Conservation (phyloP, 2,888 invertebrate species). For the Keiferia lycopersicella region DNA sequence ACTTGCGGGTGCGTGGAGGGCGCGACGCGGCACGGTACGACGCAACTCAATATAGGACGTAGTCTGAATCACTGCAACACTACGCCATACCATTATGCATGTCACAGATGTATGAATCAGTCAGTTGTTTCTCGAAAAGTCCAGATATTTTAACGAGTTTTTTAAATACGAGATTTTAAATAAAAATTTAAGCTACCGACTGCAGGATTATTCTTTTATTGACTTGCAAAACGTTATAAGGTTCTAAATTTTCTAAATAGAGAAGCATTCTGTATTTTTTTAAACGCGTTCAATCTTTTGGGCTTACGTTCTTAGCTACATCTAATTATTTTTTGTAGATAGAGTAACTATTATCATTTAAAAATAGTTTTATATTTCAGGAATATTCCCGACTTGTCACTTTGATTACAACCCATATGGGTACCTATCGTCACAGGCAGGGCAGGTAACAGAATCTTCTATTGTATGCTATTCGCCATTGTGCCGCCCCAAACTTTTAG, state of each 20-base stretch:
- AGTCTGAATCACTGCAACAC: conserved; percentile 54
- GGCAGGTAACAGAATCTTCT: conserved; percentile 74
- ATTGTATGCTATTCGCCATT: conserved; percentile 77
- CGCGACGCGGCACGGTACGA: conserved; percentile 31
- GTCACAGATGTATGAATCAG: not conserved
- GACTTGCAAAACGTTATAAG: too few species aligned
- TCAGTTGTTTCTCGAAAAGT: conserved; percentile 1
- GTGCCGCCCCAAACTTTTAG: conserved; percentile 70
- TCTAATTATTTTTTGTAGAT: too few species aligned
- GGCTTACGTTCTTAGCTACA: too few species aligned
- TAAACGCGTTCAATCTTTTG: too few species aligned
- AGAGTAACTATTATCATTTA: too few species aligned
- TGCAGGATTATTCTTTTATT: too few species aligned
- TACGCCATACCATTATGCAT: conserved; percentile 52
- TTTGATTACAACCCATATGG: not conserved
- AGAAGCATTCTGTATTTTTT: too few species aligned
- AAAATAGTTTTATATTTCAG: too few species aligned
- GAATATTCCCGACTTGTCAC: not conserved
- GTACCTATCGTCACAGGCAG: conserved; percentile 52
- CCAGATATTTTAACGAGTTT: too few species aligned
- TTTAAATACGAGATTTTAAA: too few species aligned
- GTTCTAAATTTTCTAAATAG: too few species aligned
- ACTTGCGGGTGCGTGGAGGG: conserved; percentile 5
- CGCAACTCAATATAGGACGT: conserved; percentile 31
- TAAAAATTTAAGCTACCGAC: too few species aligned